These are phyloP conservation scores for Chaitophorus viminalis DNA, from an alignment of 2,888 invertebrate genomes.

Conservation along the genomic window DNA sequence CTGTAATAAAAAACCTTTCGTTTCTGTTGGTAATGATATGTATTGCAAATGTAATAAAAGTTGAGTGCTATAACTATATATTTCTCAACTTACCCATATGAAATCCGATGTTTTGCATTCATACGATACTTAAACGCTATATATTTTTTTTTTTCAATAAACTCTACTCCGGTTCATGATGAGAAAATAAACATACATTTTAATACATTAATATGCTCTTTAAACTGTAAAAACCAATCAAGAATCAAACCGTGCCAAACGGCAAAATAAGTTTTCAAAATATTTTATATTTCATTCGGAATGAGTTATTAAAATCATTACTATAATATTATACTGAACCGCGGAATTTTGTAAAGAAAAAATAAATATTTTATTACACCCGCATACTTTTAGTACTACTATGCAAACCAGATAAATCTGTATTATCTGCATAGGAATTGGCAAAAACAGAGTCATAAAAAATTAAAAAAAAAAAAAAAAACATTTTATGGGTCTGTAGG, in stretches of 20 bases:
- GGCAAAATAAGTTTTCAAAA: too few species aligned
- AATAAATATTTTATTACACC: conserved; percentile 6
- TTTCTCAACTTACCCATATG: conserved; percentile 36
- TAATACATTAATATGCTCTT: too few species aligned
- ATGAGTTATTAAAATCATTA: too few species aligned
- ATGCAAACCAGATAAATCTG: conserved; percentile 38
- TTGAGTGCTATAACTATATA: conserved; percentile 15
- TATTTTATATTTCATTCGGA: too few species aligned
- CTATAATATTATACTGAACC: not conserved
- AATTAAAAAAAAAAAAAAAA: conserved; percentile 3
- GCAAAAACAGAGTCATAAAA: conserved; percentile 33
- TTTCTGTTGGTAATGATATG: not conserved
- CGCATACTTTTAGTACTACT: not conserved
- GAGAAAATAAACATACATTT: too few species aligned
- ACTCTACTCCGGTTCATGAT: not conserved
- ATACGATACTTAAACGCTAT: conserved; percentile 23
- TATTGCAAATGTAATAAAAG: conserved; percentile 3
- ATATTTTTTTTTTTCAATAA: conserved; percentile 8
- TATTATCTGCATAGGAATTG: conserved; percentile 44
- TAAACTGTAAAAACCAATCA: too few species aligned
- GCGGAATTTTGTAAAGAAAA: not conserved
- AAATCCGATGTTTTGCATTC: conserved; percentile 32
- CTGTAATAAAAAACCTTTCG: conserved; percentile 28
- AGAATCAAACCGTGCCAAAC: too few species aligned
- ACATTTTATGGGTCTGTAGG: conserved; percentile 7